Percentiles rank a stretch among this genome's conserved stretches.
Evolutionary conservation across 2,888 invertebrate species (phyloP).

Genomic region (Dione juno): DNA sequence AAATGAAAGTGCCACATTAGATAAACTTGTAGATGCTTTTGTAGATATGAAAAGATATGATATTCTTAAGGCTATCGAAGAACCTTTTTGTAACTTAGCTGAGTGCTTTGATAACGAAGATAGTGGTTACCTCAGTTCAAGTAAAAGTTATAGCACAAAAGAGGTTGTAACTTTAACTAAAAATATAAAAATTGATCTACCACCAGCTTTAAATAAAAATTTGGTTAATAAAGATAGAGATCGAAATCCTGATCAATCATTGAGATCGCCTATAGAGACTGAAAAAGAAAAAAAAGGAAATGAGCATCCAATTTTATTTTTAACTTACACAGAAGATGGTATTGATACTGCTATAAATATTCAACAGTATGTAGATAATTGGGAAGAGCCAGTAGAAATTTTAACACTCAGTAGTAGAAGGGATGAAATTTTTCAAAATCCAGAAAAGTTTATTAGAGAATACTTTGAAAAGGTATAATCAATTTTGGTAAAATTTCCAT

Average conservation of each 20-base stretch:
- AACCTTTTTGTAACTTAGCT: constrained; percentile 65
- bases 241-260: constrained; percentile 58
- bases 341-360: constrained; percentile 74
- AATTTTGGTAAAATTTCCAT: neutral
- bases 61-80: constrained; percentile 77
- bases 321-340: constrained; percentile 83
- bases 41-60: constrained; percentile 79
- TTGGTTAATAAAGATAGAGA: constrained; percentile 58
- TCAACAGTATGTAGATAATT: constrained; percentile 73
- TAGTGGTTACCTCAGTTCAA: constrained; percentile 74
- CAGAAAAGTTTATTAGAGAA: constrained; percentile 82
- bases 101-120: constrained; percentile 73
- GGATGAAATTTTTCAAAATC: constrained; percentile 79
- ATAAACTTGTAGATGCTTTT: constrained; percentile 78
- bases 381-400: constrained; percentile 69
- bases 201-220: constrained; percentile 70
- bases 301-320: constrained; percentile 70
- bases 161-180: constrained; percentile 69
- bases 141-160: constrained; percentile 60
- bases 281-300: constrained; percentile 55
- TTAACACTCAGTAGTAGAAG: constrained; percentile 77
- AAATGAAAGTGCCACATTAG: constrained; percentile 79
- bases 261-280: constrained; percentile 50
- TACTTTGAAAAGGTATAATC: constrained; percentile 80
- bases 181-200: constrained; percentile 68